Conservation (phyloP, 1,140 invertebrate species). For the Drosophila tani region DNA sequence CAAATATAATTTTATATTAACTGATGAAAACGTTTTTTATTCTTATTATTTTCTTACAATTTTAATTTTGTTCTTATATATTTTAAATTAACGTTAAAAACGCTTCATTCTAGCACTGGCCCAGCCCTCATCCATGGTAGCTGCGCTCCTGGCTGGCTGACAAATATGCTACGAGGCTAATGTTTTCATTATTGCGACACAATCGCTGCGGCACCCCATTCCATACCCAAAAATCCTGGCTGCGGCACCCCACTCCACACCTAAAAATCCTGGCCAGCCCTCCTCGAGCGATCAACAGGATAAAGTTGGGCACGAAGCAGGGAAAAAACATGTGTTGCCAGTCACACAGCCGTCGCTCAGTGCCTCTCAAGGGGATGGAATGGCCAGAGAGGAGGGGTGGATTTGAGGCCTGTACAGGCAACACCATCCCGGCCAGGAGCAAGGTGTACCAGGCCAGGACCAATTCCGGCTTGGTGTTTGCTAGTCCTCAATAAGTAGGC, state of each 20-base stretch:
- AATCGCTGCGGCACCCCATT: constrained; percentile 36
- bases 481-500: constrained; percentile 68
- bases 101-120: too few species aligned
- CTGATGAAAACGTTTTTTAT: too few species aligned
- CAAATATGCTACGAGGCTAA: constrained; percentile 74
- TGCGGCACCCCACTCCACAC: constrained; percentile 14
- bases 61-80: too few species aligned
- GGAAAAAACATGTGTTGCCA: constrained; percentile 84
- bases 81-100: neutral
- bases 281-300: constrained; percentile 72
- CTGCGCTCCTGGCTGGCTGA: constrained; percentile 56
- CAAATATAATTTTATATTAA: too few species aligned
- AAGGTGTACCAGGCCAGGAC: constrained; percentile 52
- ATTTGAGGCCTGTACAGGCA: neutral
- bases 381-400: neutral
- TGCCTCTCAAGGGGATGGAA: constrained; percentile 28
- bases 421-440: constrained; percentile 18
- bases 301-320: constrained; percentile 42
- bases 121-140: neutral
- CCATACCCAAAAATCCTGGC: constrained; percentile 24
- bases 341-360: constrained; percentile 72
- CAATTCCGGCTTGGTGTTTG: constrained; percentile 75
- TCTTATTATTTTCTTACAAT: too few species aligned
- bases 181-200: constrained; percentile 74
- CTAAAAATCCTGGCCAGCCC: constrained; percentile 6